Evolutionary conservation across 2,888 invertebrate species (phyloP).

Genomic region (Andrena chrysosceles): DNA sequence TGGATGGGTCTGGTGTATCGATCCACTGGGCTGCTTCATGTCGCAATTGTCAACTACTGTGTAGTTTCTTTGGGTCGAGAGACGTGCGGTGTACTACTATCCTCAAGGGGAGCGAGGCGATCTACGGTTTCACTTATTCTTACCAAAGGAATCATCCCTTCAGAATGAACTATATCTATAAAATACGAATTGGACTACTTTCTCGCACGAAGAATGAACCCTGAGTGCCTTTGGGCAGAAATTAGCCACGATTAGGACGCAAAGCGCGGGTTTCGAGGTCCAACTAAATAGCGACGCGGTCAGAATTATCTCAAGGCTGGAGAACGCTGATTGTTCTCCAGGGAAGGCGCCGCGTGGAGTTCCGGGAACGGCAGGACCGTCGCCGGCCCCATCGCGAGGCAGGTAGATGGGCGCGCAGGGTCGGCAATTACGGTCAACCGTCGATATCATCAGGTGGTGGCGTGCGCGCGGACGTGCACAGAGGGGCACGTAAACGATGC

Average conservation of each 20-base stretch:
- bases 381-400: conserved; percentile 50
- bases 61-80: not conserved
- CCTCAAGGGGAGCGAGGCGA: too few species aligned
- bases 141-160: too few species aligned
- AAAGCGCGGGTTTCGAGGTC: conserved; percentile 13
- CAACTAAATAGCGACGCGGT: conserved; percentile 15
- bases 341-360: conserved; percentile 73
- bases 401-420: conserved; percentile 59
- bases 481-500: conserved; percentile 44
- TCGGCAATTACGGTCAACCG: conserved; percentile 70
- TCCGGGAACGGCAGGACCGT: conserved; percentile 72
- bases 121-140: too few species aligned
- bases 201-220: conserved; percentile 5
- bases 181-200: not conserved
- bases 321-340: conserved; percentile 68
- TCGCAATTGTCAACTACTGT: not conserved
- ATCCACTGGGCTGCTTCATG: not conserved
- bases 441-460: conserved; percentile 71
- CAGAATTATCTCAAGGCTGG: conserved; percentile 30
- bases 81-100: not conserved
- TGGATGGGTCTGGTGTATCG: conserved; percentile 1
- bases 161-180: too few species aligned
- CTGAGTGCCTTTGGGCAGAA: not conserved
- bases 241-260: not conserved
- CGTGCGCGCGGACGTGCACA: conserved; percentile 47